Evolutionary conservation across 2,888 invertebrate genomes (phyloP).

Genomic region (Lepidocyrtinus sp.): DNA sequence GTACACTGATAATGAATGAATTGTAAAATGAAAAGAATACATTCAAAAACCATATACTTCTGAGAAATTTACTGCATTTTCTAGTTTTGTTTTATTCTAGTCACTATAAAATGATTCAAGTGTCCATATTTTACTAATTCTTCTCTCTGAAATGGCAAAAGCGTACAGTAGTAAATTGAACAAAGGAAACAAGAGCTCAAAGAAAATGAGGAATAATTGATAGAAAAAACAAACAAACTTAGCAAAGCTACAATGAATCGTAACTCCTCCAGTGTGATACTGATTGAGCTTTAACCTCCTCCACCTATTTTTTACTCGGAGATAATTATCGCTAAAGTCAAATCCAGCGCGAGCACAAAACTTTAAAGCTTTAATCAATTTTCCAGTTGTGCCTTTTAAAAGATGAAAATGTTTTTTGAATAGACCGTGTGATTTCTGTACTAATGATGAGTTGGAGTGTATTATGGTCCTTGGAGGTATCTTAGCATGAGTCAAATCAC

Average conservation of each 20-base stretch:
- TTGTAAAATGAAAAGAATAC: neutral
- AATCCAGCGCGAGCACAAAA: neutral
- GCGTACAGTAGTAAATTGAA: neutral
- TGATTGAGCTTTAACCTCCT: too few species aligned
- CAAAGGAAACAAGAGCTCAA: neutral
- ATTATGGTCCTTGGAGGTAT: too few species aligned
- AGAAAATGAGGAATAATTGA: neutral
- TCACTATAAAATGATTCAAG: neutral
- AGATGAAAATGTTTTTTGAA: too few species aligned
- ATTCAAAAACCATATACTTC: too few species aligned
- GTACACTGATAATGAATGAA: neutral
- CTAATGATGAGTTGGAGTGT: too few species aligned
- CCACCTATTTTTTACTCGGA: too few species aligned
- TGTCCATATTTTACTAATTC: neutral
- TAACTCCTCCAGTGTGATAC: too few species aligned
- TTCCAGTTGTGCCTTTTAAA: neutral
- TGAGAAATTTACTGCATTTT: too few species aligned
- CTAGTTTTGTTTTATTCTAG: too few species aligned
- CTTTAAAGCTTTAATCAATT: constrained; percentile 14
- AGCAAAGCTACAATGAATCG: neutral
- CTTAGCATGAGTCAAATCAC: too few species aligned
- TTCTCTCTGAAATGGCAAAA: neutral
- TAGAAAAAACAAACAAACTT: neutral
- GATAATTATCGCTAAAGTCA: too few species aligned
- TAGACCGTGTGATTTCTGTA: too few species aligned